A percentile compares a stretch with the other conserved stretches of the same genome.
Conservation (phyloP, 2,888 invertebrate genomes). For the Drosophila tripunctata region DNA sequence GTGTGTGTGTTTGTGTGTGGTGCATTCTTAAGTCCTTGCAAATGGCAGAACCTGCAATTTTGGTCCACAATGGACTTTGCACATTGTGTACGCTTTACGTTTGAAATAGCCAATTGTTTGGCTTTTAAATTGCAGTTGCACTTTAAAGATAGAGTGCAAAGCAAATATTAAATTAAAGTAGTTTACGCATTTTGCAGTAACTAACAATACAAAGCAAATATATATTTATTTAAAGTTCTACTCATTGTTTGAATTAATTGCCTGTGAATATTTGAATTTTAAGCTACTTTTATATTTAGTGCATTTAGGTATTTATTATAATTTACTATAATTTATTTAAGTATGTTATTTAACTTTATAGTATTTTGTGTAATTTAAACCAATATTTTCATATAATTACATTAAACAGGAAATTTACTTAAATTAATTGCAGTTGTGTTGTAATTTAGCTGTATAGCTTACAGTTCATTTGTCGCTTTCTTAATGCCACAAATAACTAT, state of each 20-base stretch:
- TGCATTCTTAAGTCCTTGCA: background rate
- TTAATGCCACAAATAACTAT: background rate
- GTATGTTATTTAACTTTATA: no score
- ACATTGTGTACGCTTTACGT: slow-evolving; percentile 1
- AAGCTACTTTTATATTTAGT: no score
- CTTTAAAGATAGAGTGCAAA: background rate
- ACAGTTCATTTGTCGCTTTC: background rate
- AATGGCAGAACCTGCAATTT: slow-evolving; percentile 11
- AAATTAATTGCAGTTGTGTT: background rate
- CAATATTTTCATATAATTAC: no score
- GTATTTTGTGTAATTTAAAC: no score
- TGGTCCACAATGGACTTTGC: background rate
- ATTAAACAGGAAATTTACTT: background rate
- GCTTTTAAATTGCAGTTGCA: slow-evolving; percentile 6
- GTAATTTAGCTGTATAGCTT: background rate
- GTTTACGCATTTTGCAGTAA: background rate
- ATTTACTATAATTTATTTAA: no score
- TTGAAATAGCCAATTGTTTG: slow-evolving; percentile 10
- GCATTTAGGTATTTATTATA: no score
- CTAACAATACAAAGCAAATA: no score
- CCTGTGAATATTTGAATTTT: no score
- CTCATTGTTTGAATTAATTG: no score
- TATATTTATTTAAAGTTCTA: no score
- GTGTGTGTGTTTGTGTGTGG: background rate
- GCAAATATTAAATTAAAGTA: background rate